Conservation (phyloP, 2,113 vertebrate species). For the Perca fluviatilis region DNA sequence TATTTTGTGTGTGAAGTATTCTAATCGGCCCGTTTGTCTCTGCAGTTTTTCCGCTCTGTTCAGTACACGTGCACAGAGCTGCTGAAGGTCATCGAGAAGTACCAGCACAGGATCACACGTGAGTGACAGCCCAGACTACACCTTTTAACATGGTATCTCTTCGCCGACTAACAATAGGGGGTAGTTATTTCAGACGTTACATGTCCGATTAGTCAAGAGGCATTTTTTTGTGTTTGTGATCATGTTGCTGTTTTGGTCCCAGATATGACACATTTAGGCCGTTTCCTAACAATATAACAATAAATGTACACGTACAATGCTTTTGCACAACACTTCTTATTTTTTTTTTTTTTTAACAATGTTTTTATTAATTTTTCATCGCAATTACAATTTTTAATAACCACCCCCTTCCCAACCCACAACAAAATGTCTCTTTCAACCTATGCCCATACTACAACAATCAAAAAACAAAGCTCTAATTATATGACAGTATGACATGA, state of each 20-base stretch:
- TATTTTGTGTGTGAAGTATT: background rate
- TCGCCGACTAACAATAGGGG: no score
- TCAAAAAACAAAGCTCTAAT: no score
- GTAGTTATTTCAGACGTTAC: background rate
- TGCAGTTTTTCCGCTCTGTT: conserved; percentile 88
- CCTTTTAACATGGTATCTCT: background rate
- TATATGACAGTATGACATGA: no score
- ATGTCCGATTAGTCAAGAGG: background rate
- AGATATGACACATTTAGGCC: no score
- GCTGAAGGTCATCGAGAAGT: conserved; percentile 90
- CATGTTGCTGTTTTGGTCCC: background rate
- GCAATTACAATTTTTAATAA: no score
- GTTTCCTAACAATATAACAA: no score
- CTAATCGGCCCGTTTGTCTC: conserved; percentile 26
- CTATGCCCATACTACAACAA: no score
- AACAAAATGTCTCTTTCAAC: no score
- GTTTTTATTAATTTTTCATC: no score
- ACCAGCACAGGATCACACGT: conserved; percentile 88
- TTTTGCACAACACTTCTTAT: no score
- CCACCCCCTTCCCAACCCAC: no score
- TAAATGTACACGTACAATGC: background rate
- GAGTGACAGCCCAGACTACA: conserved; percentile 52
- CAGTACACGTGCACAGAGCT: conserved; percentile 87
- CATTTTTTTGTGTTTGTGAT: background rate
- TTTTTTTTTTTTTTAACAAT: no score